Percentiles rank a stretch among this genome's conserved stretches.
Conservation (phyloP, 2,888 invertebrate genomes). For the Noctua pronuba region DNA sequence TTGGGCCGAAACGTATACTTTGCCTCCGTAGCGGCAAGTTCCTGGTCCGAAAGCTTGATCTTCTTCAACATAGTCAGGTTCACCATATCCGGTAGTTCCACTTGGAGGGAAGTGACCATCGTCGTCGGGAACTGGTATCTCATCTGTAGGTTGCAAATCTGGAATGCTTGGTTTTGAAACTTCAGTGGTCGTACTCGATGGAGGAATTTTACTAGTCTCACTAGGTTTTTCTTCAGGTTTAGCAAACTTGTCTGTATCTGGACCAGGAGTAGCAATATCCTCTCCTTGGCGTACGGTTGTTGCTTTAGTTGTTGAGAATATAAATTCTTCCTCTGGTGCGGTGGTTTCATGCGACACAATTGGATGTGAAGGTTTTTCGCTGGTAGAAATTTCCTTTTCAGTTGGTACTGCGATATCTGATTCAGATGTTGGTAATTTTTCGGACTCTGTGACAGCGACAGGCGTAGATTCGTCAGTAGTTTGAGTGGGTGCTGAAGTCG, state of each 20-base stretch:
- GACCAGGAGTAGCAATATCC: constrained; percentile 64
- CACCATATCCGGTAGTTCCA: constrained; percentile 86
- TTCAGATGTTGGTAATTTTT: constrained; percentile 55
- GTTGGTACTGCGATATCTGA: constrained; percentile 34
- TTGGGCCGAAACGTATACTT: constrained; percentile 98
- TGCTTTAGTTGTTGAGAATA: constrained; percentile 58
- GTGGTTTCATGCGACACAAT: constrained; percentile 54
- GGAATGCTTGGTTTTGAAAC: constrained; percentile 76
- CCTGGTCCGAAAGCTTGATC: constrained; percentile 96
- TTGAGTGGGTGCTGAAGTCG: constrained; percentile 41
- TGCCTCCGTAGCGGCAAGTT: constrained; percentile 97
- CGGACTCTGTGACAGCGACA: constrained; percentile 33
- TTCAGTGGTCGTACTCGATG: constrained; percentile 71
- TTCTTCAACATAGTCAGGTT: constrained; percentile 94
- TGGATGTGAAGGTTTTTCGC: constrained; percentile 60
- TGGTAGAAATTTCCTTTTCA: constrained; percentile 50
- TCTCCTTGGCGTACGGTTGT: constrained; percentile 63
- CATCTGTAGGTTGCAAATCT: constrained; percentile 80
- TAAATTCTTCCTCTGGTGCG: constrained; percentile 60
- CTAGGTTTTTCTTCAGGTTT: constrained; percentile 75
- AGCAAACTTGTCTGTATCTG: constrained; percentile 70
- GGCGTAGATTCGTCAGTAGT: constrained; percentile 49
- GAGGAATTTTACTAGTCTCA: constrained; percentile 67
- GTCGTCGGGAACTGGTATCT: constrained; percentile 79
- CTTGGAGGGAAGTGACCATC: constrained; percentile 81